Evolutionary conservation across 2,888 invertebrate species (phyloP).

Genomic region (Allacma fusca): DNA sequence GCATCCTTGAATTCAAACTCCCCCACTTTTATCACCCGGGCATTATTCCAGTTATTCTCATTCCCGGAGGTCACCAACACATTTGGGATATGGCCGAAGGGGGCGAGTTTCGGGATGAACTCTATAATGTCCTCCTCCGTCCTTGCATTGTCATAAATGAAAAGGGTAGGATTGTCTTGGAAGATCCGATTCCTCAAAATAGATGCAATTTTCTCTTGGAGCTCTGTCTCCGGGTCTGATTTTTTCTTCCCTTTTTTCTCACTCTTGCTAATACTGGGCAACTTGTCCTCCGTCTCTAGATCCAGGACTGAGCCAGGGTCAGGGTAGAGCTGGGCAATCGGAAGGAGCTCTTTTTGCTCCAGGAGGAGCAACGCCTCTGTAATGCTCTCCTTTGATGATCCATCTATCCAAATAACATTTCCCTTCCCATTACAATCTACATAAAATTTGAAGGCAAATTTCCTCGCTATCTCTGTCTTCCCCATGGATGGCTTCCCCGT

Average conservation of each 20-base stretch:
- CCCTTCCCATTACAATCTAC: constrained; percentile 23
- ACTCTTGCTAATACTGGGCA: too few relatives aligned
- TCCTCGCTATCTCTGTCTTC: constrained; percentile 43
- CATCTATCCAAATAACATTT: constrained; percentile 38
- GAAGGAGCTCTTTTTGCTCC: constrained; percentile 21
- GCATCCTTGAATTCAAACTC: constrained; percentile 36
- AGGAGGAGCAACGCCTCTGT: background rate
- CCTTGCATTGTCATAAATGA: constrained; percentile 35
- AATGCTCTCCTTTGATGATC: constrained; percentile 3
- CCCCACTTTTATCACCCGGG: constrained; percentile 20
- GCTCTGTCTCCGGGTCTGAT: background rate
- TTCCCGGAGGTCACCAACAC: constrained; percentile 28
- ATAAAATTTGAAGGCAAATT: constrained; percentile 40
- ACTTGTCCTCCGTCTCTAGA: background rate
- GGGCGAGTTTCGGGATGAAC: constrained; percentile 32
- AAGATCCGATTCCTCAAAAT: constrained; percentile 20
- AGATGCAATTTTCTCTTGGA: background rate
- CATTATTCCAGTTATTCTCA: constrained; percentile 34
- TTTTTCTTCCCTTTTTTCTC: background rate
- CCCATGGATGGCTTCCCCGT: constrained; percentile 18
- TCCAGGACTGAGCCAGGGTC: background rate
- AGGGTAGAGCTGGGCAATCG: too few relatives aligned
- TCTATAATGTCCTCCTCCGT: constrained; percentile 34
- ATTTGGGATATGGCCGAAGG: constrained; percentile 32
- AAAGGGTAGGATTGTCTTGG: constrained; percentile 28